Conservation (phyloP, 2,113 vertebrate genomes). For the Sinocyclocheilus rhinocerous region DNA sequence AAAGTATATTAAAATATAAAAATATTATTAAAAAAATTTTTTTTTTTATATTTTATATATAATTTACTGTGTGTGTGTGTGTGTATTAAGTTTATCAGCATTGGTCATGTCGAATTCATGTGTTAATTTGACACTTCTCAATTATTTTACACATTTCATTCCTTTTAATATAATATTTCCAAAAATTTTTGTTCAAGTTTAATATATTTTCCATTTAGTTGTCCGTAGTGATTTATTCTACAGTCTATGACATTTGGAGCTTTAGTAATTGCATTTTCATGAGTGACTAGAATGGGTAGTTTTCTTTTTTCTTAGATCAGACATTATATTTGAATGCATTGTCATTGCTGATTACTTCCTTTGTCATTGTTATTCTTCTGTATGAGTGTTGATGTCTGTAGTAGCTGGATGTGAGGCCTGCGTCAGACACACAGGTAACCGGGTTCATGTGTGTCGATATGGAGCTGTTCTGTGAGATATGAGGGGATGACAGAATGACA, state of each 20-base stretch:
- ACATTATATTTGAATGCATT: neutral
- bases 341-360: neutral
- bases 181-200: neutral
- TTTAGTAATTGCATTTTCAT: neutral
- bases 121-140: too few relatives aligned
- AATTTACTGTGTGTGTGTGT: too few relatives aligned
- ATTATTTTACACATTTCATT: too few relatives aligned
- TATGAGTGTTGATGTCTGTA: neutral
- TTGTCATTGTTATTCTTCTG: neutral
- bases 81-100: too few relatives aligned
- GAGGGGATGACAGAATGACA: slow-evolving; percentile 32
- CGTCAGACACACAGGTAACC: slow-evolving; percentile 15
- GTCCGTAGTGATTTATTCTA: neutral
- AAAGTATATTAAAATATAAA: too few relatives aligned
- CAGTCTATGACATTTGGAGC: neutral
- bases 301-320: neutral
- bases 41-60: too few relatives aligned
- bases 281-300: neutral
- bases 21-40: too few relatives aligned
- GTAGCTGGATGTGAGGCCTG: neutral
- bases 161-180: too few relatives aligned
- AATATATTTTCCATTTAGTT: neutral
- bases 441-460: slow-evolving; percentile 41
- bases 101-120: too few relatives aligned
- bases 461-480: slow-evolving; percentile 39